A percentile compares a stretch with the other conserved stretches of the same genome.
phyloP scores from a whole-genome alignment of 2,888 invertebrate species.

The Selenia dentaria region DNA sequence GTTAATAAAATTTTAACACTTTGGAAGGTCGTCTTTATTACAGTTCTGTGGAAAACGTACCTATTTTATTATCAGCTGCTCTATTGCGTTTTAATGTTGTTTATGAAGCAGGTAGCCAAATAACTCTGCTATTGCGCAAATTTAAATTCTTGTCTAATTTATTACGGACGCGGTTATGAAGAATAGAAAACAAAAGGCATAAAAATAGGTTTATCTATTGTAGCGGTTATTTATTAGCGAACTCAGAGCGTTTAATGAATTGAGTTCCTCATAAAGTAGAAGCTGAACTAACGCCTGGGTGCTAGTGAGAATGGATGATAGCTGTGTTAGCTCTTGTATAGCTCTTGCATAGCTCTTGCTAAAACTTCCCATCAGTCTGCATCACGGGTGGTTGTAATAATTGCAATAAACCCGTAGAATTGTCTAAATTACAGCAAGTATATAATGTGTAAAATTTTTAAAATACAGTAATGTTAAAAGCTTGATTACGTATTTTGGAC shows the following conservation, averaged over 20 bases:
- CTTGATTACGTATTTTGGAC: no score
- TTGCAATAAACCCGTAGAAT: no score
- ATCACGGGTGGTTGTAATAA: no score
- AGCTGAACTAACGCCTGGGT: slow-evolving; percentile 3
- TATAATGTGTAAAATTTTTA: no score
- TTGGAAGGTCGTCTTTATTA: slow-evolving; percentile 61
- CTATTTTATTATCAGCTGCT: slow-evolving; percentile 38
- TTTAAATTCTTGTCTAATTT: slow-evolving; percentile 26
- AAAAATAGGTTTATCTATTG: slow-evolving; percentile 25
- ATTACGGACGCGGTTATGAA: slow-evolving; percentile 23
- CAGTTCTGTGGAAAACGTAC: slow-evolving; percentile 48
- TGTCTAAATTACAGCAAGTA: no score
- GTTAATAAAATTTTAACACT: slow-evolving; percentile 76
- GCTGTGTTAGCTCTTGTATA: no score
- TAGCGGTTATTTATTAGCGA: slow-evolving; percentile 24
- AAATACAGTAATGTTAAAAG: no score
- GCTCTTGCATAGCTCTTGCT: no score
- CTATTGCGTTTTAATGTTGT: slow-evolving; percentile 34
- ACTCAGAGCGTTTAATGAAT: slow-evolving; percentile 20
- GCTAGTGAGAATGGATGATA: slow-evolving; percentile 7
- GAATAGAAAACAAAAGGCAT: slow-evolving; percentile 22
- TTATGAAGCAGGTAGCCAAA: slow-evolving; percentile 42
- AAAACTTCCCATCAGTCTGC: no score
- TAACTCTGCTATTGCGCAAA: slow-evolving; percentile 34
- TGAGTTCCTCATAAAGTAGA: slow-evolving; percentile 16